Percentiles rank a stretch among this genome's conserved stretches.
Evolutionary conservation across 2,113 vertebrate genomes (phyloP).

Genomic region (Ornithorhynchus anatinus): DNA sequence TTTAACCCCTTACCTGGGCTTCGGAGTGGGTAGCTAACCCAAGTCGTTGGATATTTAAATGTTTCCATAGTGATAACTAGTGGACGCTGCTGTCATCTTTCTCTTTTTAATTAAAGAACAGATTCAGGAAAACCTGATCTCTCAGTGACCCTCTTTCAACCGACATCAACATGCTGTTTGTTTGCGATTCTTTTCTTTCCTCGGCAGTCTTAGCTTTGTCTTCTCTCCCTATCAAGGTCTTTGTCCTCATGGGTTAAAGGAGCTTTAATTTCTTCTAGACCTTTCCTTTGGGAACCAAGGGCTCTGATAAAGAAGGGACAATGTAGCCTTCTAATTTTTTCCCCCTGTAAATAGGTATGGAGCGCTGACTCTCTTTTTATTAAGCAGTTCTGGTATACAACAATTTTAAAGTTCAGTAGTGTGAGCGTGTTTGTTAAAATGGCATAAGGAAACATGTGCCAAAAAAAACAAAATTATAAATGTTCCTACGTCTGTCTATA

Average conservation of each 20-base stretch:
- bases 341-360: slow-evolving; percentile 1
- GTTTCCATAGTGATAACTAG: slow-evolving; percentile 71
- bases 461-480: too few species aligned
- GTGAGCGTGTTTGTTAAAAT: neutral
- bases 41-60: slow-evolving; percentile 52
- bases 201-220: slow-evolving; percentile 53
- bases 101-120: slow-evolving; percentile 71
- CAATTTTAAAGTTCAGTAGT: neutral
- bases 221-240: slow-evolving; percentile 59
- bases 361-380: neutral
- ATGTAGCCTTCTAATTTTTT: neutral
- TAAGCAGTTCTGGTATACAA: neutral
- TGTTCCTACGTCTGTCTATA: too few species aligned
- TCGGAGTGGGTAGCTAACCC: slow-evolving; percentile 21
- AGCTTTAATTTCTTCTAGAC: slow-evolving; percentile 34
- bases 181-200: slow-evolving; percentile 63
- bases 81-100: slow-evolving; percentile 71
- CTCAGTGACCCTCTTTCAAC: slow-evolving; percentile 69
- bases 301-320: neutral
- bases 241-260: slow-evolving; percentile 55
- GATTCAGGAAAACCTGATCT: slow-evolving; percentile 70
- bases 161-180: slow-evolving; percentile 69
- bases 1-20: neutral
- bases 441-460: too few species aligned
- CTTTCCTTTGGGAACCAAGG: slow-evolving; percentile 21